Conservation (phyloP, 2,113 vertebrate genomes). For the Cygnus atratus region DNA sequence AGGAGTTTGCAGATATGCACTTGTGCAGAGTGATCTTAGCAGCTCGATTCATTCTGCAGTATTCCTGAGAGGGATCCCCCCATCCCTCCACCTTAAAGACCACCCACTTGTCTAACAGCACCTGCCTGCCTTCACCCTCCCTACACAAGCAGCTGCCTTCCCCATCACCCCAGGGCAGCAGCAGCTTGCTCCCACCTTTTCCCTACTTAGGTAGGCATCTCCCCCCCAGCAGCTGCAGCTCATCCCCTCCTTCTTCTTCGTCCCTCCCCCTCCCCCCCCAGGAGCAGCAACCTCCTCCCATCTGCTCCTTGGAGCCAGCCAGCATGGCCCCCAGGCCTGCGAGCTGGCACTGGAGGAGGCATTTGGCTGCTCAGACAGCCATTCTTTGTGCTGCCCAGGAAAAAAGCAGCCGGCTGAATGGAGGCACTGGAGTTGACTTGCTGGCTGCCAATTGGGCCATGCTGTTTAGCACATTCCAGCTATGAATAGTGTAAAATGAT, state of each 20-base stretch:
- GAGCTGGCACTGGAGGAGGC: accelerated
- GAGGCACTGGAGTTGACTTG: not conserved
- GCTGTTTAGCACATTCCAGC: slow-evolving; percentile 55
- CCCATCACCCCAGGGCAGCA: not conserved
- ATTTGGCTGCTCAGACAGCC: not conserved
- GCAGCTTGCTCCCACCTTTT: not conserved
- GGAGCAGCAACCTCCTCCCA: not conserved
- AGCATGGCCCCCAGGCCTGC: not conserved
- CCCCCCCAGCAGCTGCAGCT: not conserved
- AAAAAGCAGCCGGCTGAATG: not conserved
- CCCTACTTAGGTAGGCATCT: not conserved
- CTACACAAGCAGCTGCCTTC: not conserved
- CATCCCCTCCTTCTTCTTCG: not conserved
- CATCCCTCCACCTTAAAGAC: not conserved
- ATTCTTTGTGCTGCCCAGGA: not conserved
- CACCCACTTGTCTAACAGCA: not conserved
- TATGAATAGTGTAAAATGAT: slow-evolving; percentile 22
- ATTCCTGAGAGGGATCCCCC: not conserved
- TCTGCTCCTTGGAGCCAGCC: not conserved
- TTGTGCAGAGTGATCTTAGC: not conserved
- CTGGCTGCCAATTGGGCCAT: not conserved
- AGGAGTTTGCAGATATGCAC: not conserved
- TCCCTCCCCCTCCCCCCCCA: not conserved
- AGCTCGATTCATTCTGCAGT: not conserved
- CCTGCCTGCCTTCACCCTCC: not conserved